A percentile compares a stretch with the other conserved stretches of the same genome.
These are phyloP conservation scores for Drosophila nr. perissopoda DNA, from an alignment of 2,888 invertebrate species.

Conservation along the genomic window DNA sequence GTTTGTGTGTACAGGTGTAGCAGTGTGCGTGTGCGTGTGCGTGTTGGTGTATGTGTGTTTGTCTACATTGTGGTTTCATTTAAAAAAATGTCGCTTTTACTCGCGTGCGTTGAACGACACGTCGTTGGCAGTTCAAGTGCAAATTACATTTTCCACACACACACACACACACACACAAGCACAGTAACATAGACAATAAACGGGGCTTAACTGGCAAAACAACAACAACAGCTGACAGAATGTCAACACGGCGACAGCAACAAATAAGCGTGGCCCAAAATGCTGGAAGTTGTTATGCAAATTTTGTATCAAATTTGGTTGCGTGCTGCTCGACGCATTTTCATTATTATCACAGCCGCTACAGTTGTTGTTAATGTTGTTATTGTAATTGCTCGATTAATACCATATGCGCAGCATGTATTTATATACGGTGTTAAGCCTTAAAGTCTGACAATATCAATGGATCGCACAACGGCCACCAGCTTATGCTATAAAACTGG, in stretches of 20 bases:
- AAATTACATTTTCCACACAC: conserved; percentile 63
- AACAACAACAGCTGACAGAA: conserved; percentile 19
- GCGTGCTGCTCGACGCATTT: conserved; percentile 33
- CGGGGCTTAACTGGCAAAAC: conserved; percentile 52
- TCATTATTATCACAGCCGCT: conserved; percentile 41
- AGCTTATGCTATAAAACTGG: conserved; percentile 23
- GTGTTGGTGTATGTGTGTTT: conserved; percentile 13
- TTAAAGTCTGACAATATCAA: conserved; percentile 47
- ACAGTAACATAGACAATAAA: conserved; percentile 39
- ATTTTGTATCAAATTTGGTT: conserved; percentile 61
- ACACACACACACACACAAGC: conserved; percentile 9
- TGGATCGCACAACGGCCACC: conserved; percentile 12
- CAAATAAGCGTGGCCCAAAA: conserved; percentile 49
- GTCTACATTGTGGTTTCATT: conserved; percentile 3
- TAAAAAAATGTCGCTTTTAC: conserved; percentile 30
- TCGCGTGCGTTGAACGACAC: conserved; percentile 28
- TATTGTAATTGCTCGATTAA: conserved; percentile 55
- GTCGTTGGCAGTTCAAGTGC: conserved; percentile 54
- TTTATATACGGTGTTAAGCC: conserved; percentile 38
- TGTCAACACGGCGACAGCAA: conserved; percentile 34
- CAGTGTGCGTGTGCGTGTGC: conserved; percentile 9
- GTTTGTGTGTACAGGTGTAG: background rate
- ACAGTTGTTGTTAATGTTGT: conserved; percentile 15
- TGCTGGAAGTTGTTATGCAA: conserved; percentile 75
- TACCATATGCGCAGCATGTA: conserved; percentile 28